Evolutionary conservation across 2,797 vertebrate species (phyloP), one percentile per base, ranked within the genome.

Genomic region (Tiaroga cobitis): DNA sequence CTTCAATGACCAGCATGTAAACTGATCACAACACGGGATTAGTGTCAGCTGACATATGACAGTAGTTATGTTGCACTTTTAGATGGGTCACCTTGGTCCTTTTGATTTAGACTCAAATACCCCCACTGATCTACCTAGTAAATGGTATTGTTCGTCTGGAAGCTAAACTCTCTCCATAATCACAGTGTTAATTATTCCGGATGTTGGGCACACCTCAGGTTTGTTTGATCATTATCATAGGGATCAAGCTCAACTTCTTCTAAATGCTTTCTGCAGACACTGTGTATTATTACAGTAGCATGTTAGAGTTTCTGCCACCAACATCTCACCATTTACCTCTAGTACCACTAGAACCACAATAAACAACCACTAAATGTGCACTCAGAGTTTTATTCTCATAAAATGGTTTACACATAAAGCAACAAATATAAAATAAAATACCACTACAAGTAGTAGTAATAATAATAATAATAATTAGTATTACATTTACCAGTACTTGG

Each of bases 161-260:
- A 39, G 56, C 56, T 70, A 69, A 74, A 84, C 49, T 79, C 61
- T 41, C 49, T 65, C 63, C 26, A 67, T 84, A 56, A 87, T 89
- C 74, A 79, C 56, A 81, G 43, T 77, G 41, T 88, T 81, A 88
- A 84, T 83, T 49, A 69, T 82, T 86, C 54, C 51, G 43, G 56
- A 73, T 86, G 78, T 74, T 85, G n/a, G 78, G 69, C 82, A 74
- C 46, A 67, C 46, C 70, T 73, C 39, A 26, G 39, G 54, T 56
- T 54, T 24, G 34, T 82, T 76, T 85, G 75, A 82, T 78, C 29
- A 19, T 85, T 84, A 87, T 87, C 80, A 24, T 24, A 87, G 67
- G 19, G 63, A 74, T 76, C 80, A 84, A 72, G 65, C 79, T 85
- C 78, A 32, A 19, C 51, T 74, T 83, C 41, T 21, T 37, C 51